Evolutionary conservation across 2,888 invertebrate genomes (phyloP).

Genomic region (Cheilosia vulpina): DNA sequence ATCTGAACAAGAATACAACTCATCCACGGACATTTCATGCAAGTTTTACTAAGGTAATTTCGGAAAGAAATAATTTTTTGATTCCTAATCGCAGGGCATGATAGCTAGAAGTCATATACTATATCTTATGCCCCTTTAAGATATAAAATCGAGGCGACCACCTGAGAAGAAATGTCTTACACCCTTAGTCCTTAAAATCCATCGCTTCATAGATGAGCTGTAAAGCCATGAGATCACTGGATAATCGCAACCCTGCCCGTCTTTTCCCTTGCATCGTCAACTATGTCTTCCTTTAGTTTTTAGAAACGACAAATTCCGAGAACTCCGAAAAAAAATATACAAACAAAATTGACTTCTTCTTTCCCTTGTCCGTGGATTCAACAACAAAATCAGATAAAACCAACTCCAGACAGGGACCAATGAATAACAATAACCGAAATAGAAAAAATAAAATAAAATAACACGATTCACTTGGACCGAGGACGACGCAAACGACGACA

Average conservation of each 20-base stretch:
- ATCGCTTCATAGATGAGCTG: no score
- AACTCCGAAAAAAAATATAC: background rate
- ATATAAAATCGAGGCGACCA: no score
- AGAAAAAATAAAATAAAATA: conserved; percentile 25
- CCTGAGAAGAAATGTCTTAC: no score
- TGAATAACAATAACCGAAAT: conserved; percentile 72
- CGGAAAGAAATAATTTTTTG: no score
- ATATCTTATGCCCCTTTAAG: no score
- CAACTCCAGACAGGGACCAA: conserved; percentile 66
- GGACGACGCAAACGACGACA: conserved; percentile 10
- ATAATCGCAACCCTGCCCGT: background rate
- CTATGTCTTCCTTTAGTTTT: background rate
- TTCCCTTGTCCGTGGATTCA: conserved; percentile 52
- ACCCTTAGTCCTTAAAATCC: no score
- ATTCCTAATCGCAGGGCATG: no score
- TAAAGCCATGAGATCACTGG: background rate
- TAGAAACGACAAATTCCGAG: conserved; percentile 60
- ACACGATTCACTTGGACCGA: conserved; percentile 48
- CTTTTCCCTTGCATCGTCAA: background rate
- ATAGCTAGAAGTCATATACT: no score
- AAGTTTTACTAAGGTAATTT: no score
- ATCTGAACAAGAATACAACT: no score
- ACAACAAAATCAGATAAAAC: conserved; percentile 66
- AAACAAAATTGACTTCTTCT: conserved; percentile 55
- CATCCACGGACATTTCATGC: no score